Evolutionary conservation across 1,140 invertebrate species (phyloP).

Genomic region (Laodelphax striatellus): DNA sequence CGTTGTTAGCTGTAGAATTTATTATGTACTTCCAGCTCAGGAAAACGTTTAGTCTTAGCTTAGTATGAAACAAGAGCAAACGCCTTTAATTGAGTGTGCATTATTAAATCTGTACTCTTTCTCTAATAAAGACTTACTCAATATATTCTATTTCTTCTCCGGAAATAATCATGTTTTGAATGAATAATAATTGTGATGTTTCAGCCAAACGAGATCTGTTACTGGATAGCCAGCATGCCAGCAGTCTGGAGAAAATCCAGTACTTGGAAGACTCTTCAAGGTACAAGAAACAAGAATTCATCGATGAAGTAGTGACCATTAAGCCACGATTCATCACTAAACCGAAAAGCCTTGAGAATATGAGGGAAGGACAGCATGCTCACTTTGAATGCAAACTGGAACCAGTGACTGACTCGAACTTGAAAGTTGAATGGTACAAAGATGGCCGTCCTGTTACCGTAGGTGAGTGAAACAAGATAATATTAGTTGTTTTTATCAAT

Average conservation of each 20-base stretch:
- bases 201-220: slow-evolving; percentile 72
- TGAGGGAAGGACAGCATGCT: slow-evolving; percentile 82
- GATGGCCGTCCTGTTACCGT: slow-evolving; percentile 79
- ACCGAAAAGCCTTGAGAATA: slow-evolving; percentile 71
- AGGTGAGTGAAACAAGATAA: slow-evolving; percentile 33
- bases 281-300: slow-evolving; percentile 67
- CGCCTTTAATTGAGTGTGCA: no score
- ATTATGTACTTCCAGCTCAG: no score
- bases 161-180: no score
- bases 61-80: no score
- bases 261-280: slow-evolving; percentile 78
- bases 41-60: no score
- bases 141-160: no score
- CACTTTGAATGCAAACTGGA: slow-evolving; percentile 97
- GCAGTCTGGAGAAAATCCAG: slow-evolving; percentile 80
- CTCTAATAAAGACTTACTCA: no score
- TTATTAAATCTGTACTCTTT: no score
- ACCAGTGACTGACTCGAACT: slow-evolving; percentile 87
- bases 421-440: slow-evolving; percentile 90
- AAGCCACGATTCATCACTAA: slow-evolving; percentile 74
- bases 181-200: no score
- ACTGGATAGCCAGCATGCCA: slow-evolving; percentile 73
- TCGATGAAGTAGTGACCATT: slow-evolving; percentile 72
- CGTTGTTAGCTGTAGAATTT: no score
- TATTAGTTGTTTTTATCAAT: no score